Conservation (phyloP, 1,140 invertebrate genomes). For the Macrocentrus cingulum region DNA sequence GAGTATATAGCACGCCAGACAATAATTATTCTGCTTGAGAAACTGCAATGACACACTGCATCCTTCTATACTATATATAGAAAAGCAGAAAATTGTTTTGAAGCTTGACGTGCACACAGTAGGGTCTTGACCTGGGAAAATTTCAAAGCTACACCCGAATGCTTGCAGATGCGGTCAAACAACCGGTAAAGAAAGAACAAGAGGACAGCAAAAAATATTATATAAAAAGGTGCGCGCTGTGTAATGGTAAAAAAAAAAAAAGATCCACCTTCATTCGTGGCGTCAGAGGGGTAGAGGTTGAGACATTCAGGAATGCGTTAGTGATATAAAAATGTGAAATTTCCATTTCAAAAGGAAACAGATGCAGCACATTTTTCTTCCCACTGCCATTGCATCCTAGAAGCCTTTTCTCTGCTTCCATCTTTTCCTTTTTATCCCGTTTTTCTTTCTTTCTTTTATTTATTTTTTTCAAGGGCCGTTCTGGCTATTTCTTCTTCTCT, state of each 20-base stretch:
- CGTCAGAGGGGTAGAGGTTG: background rate
- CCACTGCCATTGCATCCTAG: background rate
- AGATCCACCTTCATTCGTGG: too few relatives aligned
- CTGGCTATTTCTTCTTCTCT: too few relatives aligned
- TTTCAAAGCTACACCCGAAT: conserved; percentile 2
- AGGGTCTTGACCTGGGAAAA: conserved; percentile 15
- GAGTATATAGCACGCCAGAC: too few relatives aligned
- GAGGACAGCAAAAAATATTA: background rate
- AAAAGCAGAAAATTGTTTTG: background rate
- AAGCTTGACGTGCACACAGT: too few relatives aligned
- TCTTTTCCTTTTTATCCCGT: background rate
- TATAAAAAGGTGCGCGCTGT: background rate
- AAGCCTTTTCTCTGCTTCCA: background rate
- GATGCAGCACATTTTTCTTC: conserved; percentile 25
- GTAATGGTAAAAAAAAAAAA: background rate
- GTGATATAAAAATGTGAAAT: conserved; percentile 24
- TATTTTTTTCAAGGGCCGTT: conserved; percentile 1
- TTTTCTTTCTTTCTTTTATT: conserved; percentile 2
- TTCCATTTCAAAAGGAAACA: conserved; percentile 26
- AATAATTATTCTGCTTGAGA: too few relatives aligned
- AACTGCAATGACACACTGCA: too few relatives aligned
- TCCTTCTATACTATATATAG: background rate
- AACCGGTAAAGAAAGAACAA: background rate
- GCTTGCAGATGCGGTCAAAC: conserved; percentile 1
- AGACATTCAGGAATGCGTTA: conserved; percentile 1